Percentiles rank a stretch among this genome's conserved stretches.
phyloP scores from a whole-genome alignment of 2,888 invertebrate species.

The Lasioglossum lativentre region DNA sequence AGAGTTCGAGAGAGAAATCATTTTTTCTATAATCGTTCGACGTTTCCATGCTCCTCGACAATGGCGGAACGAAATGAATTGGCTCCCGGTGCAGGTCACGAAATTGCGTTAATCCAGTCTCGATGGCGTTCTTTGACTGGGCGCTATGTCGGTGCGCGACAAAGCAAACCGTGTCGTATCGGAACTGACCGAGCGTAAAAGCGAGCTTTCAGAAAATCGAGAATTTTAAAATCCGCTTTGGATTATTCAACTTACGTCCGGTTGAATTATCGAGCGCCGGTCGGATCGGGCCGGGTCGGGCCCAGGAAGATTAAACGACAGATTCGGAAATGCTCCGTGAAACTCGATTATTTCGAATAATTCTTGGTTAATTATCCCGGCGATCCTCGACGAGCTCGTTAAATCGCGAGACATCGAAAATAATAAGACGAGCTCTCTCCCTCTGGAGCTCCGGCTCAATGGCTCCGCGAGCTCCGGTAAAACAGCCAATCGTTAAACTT shows the following conservation, averaged over 20 bases:
- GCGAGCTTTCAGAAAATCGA: constrained; percentile 14
- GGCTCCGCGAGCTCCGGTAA: neutral
- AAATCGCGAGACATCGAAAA: constrained; percentile 27
- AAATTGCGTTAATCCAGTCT: constrained; percentile 46
- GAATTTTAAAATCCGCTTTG: neutral
- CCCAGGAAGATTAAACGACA: constrained; percentile 23
- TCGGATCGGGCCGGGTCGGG: neutral
- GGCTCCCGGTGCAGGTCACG: neutral
- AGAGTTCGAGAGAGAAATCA: neutral
- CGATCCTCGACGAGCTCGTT: constrained; percentile 26
- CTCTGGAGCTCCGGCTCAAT: constrained; percentile 14
- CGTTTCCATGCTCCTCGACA: neutral
- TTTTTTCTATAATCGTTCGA: neutral
- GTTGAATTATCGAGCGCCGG: neutral
- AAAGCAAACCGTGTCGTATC: constrained; percentile 10
- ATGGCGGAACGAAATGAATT: constrained; percentile 23
- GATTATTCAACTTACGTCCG: constrained; percentile 19
- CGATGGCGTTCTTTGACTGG: constrained; percentile 28
- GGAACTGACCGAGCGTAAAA: neutral
- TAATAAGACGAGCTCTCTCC: constrained; percentile 29
- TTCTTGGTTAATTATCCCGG: constrained; percentile 25
- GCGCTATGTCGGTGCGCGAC: neutral
- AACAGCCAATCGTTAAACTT: constrained; percentile 8
- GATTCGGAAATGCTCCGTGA: constrained; percentile 20
- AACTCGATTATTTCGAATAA: constrained; percentile 28